Conservation (phyloP, 2,113 vertebrate species). For the Zosterops pallidus region DNA sequence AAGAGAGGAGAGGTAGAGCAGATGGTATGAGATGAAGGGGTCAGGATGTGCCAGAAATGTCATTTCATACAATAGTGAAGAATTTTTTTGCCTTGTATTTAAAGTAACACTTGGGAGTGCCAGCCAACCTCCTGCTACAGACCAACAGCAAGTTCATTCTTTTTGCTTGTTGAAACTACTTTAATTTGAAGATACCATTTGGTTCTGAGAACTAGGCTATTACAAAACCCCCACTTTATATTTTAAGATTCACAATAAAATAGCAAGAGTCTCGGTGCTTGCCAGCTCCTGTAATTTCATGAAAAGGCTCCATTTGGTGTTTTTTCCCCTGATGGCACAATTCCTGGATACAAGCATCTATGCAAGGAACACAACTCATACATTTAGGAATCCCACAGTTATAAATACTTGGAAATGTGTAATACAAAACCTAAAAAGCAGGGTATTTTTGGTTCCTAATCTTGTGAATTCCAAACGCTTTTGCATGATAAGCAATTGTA, state of each 20-base stretch:
- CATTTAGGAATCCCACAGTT: neutral
- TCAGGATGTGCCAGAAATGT: neutral
- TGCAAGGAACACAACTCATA: neutral
- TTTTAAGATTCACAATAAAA: slow-evolving; percentile 33
- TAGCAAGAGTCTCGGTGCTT: neutral
- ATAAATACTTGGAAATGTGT: neutral
- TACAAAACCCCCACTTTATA: neutral
- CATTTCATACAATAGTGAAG: neutral
- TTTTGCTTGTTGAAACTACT: neutral
- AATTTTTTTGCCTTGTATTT: neutral
- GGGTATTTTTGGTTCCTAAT: neutral
- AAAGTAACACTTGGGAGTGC: neutral
- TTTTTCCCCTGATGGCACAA: slow-evolving; percentile 8
- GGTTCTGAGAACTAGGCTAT: neutral
- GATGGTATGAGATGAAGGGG: neutral
- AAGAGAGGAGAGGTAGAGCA: neutral
- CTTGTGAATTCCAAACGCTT: neutral
- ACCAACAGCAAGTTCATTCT: neutral
- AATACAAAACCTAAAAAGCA: neutral
- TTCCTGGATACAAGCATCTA: neutral
- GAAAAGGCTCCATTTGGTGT: neutral
- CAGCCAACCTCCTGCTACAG: neutral
- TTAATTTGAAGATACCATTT: neutral
- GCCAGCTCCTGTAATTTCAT: slow-evolving; percentile 26
- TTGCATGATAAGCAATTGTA: neutral